These are phyloP conservation scores for Clivina fossor DNA, from an alignment of 2,888 invertebrate genomes.

Conservation along the genomic window DNA sequence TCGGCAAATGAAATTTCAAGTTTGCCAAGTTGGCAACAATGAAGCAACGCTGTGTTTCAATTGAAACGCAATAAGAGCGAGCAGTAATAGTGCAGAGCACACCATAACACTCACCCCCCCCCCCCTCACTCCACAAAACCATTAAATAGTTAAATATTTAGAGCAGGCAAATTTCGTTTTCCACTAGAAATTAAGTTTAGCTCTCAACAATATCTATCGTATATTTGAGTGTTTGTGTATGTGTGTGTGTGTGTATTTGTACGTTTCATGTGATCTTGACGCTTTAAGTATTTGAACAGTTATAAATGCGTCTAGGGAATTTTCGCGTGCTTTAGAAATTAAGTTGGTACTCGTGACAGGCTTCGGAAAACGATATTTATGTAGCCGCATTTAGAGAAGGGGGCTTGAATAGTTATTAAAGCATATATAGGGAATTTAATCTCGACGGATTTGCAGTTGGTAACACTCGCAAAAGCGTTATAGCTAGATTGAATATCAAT, in stretches of 20 bases:
- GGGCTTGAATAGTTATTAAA: slow-evolving; percentile 20
- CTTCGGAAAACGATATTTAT: background rate
- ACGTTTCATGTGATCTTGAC: no score
- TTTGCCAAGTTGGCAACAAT: slow-evolving; percentile 27
- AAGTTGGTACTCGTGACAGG: slow-evolving; percentile 21
- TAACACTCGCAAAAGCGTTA: slow-evolving; percentile 5
- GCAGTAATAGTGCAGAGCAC: slow-evolving; percentile 20
- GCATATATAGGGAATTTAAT: slow-evolving; percentile 16
- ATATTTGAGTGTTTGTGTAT: no score
- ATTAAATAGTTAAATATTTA: slow-evolving; percentile 22
- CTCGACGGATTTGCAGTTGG: slow-evolving; percentile 21
- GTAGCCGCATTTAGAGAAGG: no score
- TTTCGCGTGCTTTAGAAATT: slow-evolving; percentile 16
- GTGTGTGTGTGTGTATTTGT: no score
- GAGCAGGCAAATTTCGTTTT: slow-evolving; percentile 28
- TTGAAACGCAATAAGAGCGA: no score
- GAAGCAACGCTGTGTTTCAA: background rate
- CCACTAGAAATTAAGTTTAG: slow-evolving; percentile 18
- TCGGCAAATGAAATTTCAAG: no score
- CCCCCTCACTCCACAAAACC: no score
- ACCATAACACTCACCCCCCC: no score
- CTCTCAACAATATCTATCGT: no score
- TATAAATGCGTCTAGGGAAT: slow-evolving; percentile 22
- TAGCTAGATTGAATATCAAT: slow-evolving; percentile 15
- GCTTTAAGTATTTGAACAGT: slow-evolving; percentile 9